Percentiles rank a stretch among this genome's conserved stretches.
Conservation (phyloP, 1,140 invertebrate species). For the Calycopis cecrops region DNA sequence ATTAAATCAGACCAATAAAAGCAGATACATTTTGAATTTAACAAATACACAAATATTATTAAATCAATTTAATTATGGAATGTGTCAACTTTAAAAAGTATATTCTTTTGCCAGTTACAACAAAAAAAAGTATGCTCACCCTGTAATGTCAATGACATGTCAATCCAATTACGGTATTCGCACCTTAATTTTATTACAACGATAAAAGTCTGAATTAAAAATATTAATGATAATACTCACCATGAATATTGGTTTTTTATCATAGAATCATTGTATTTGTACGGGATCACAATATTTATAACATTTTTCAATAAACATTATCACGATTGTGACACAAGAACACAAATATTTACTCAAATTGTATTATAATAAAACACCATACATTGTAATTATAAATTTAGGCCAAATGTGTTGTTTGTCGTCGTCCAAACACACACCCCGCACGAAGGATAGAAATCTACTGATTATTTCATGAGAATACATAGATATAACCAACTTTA, state of each 20-base stretch:
- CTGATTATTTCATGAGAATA: slow-evolving; percentile 65
- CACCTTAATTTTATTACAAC: slow-evolving; percentile 12
- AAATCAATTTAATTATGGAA: background rate
- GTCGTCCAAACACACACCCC: slow-evolving; percentile 20
- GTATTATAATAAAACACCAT: background rate
- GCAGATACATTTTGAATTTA: no score
- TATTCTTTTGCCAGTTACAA: background rate
- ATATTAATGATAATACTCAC: slow-evolving; percentile 1
- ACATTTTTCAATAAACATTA: background rate
- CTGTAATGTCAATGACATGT: slow-evolving; percentile 11
- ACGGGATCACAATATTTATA: background rate
- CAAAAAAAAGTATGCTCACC: background rate
- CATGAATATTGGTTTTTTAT: slow-evolving; percentile 16
- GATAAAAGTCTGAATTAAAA: slow-evolving; percentile 2
- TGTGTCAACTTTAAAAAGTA: background rate
- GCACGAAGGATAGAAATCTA: slow-evolving; percentile 34
- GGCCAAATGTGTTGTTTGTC: slow-evolving; percentile 1
- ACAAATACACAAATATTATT: background rate
- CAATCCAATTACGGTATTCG: slow-evolving; percentile 17
- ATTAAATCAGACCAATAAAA: no score
- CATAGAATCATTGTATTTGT: background rate
- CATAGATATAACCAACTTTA: slow-evolving; percentile 52
- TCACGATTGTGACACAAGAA: background rate
- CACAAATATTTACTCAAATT: background rate
- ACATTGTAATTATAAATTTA: slow-evolving; percentile 1